Evolutionary conservation across 1,140 invertebrate genomes (phyloP).

Genomic region (Cyclargus thomasi): DNA sequence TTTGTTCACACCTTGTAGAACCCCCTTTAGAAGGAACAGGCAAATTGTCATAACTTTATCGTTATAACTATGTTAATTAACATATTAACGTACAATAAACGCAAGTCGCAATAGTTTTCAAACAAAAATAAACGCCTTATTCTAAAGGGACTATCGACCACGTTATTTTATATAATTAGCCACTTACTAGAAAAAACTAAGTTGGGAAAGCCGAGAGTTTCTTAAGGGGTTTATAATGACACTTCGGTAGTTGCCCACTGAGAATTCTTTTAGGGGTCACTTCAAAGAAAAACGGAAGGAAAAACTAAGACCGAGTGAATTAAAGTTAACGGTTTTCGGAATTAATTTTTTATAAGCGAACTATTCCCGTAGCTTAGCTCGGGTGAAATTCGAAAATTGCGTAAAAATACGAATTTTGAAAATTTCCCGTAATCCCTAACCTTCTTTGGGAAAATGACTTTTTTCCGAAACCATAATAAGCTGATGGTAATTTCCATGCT

Average conservation of each 20-base stretch:
- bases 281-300: neutral
- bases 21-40: no score
- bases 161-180: neutral
- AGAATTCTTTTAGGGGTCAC: neutral
- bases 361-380: no score
- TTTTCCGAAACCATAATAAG: no score
- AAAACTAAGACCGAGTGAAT: neutral
- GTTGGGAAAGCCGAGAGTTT: neutral
- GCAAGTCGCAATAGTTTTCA: neutral
- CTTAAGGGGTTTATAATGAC: slow-evolving; percentile 11
- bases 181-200: neutral
- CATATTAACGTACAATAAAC: no score
- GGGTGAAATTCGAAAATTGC: no score
- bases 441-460: no score
- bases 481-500: no score
- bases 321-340: neutral
- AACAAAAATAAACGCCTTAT: neutral
- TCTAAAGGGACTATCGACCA: neutral
- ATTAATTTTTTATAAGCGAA: neutral
- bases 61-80: no score
- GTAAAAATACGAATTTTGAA: no score
- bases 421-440: no score
- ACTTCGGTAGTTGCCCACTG: neutral
- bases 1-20: no score
- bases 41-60: no score